A percentile compares a stretch with the other conserved stretches of the same genome.
These are phyloP conservation scores for Cardiocondyla obscurior DNA, from an alignment of 1,140 invertebrate species.

Conservation along the genomic window DNA sequence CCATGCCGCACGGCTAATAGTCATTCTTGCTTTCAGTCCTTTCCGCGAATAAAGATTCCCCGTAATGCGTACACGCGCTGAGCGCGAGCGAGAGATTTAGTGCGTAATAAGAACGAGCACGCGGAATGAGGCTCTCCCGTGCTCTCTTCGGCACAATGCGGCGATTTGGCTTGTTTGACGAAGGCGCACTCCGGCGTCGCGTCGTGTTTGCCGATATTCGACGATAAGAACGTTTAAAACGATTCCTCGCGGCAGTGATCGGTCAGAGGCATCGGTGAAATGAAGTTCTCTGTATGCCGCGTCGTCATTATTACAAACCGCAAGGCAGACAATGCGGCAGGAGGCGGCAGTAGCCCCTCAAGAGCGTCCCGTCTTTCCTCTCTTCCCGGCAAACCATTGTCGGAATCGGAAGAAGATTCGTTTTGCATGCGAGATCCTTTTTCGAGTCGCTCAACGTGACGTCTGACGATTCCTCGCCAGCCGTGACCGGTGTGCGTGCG, in stretches of 20 bases:
- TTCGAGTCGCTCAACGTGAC: conserved; percentile 64
- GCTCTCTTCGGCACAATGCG: neutral
- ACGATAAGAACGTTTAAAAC: conserved; percentile 14
- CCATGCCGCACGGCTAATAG: conserved; percentile 10
- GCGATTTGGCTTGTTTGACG: neutral
- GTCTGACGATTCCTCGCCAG: conserved; percentile 58
- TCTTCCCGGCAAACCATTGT: conserved; percentile 54
- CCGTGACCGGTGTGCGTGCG: conserved; percentile 13
- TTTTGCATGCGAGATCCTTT: conserved; percentile 71
- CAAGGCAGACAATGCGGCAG: conserved; percentile 70
- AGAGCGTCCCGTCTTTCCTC: neutral
- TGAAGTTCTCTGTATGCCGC: conserved; percentile 73
- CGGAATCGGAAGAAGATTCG: conserved; percentile 71
- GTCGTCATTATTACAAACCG: conserved; percentile 71
- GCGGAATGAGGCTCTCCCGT: neutral
- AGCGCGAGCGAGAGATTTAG: neutral
- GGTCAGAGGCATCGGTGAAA: conserved; percentile 72
- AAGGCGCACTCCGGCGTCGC: neutral
- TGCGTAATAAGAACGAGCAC: conserved; percentile 13
- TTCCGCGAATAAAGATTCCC: conserved; percentile 21
- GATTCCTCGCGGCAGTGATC: conserved; percentile 45
- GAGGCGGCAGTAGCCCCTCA: neutral
- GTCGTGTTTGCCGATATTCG: conserved; percentile 11
- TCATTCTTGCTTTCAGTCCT: conserved; percentile 33
- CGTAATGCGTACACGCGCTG: neutral